phyloP scores from a whole-genome alignment of 2,113 vertebrate genomes.

The Myotis lucifugus region DNA sequence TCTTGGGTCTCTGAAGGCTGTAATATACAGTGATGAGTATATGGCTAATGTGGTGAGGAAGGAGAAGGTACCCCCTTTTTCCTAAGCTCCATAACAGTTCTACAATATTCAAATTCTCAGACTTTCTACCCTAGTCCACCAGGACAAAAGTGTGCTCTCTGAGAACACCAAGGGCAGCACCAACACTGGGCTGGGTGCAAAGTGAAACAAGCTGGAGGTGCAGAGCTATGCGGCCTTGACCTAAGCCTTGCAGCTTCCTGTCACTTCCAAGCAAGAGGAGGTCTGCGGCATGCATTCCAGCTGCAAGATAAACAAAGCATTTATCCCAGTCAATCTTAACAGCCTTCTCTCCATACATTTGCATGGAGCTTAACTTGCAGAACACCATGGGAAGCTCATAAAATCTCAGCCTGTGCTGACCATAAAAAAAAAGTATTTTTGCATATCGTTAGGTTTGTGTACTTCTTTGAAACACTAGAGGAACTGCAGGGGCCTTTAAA shows the following conservation, averaged over 20 bases:
- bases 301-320: conserved; percentile 57
- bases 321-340: conserved; percentile 67
- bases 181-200: no score
- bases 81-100: background rate
- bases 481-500: conserved; percentile 67
- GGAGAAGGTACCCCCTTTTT: background rate
- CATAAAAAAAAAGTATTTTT: conserved; percentile 62
- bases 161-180: background rate
- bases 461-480: conserved; percentile 48
- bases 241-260: background rate
- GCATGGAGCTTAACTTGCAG: conserved; percentile 70
- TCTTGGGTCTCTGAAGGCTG: background rate
- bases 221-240: background rate
- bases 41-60: background rate
- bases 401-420: conserved; percentile 74
- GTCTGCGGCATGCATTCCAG: background rate
- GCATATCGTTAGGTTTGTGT: conserved; percentile 47
- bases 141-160: background rate
- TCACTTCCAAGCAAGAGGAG: background rate
- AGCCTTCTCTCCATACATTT: conserved; percentile 61
- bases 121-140: background rate
- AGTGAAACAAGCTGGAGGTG: background rate
- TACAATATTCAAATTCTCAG: background rate
- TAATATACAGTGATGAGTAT: background rate
- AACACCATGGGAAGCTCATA: conserved; percentile 68